A percentile compares a stretch with the other conserved stretches of the same genome.
Evolutionary conservation across 2,113 vertebrate species (phyloP).

Genomic region (Chauna torquata): DNA sequence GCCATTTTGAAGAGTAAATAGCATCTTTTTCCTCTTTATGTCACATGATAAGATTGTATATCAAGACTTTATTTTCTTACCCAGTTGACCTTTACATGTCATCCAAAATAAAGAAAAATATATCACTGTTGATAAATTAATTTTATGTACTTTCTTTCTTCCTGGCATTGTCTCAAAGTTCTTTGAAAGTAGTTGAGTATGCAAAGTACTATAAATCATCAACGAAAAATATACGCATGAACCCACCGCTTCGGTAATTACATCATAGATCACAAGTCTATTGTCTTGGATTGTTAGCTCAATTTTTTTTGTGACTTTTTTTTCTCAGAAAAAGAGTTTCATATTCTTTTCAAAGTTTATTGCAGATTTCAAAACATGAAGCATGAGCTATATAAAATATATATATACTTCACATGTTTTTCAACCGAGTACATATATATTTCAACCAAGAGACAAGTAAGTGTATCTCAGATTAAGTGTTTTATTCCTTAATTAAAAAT

Average conservation of each 20-base stretch:
- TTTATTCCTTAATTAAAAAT: not conserved
- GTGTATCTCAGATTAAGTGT: not conserved
- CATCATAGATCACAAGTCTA: not conserved
- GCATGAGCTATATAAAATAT: not conserved
- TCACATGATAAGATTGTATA: not conserved
- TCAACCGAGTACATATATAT: not conserved
- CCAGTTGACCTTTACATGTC: not conserved
- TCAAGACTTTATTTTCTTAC: not conserved
- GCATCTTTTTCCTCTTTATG: not conserved
- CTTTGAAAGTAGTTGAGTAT: not conserved
- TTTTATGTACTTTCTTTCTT: not conserved
- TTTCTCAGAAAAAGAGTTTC: not conserved
- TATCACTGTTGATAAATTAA: not conserved
- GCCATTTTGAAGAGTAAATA: not conserved
- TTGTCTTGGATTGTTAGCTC: not conserved
- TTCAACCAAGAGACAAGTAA: not conserved
- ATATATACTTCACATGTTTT: too few species aligned
- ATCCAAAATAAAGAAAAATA: conserved; percentile 2
- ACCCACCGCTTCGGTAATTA: not conserved
- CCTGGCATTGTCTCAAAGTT: not conserved
- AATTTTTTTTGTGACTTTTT: not conserved
- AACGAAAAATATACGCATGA: not conserved
- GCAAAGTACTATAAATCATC: not conserved
- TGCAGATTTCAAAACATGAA: not conserved
- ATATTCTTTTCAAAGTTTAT: not conserved